Percentiles rank a stretch among this genome's conserved stretches.
Conservation (phyloP, 2,113 vertebrate genomes). For the Paralichthys olivaceus region DNA sequence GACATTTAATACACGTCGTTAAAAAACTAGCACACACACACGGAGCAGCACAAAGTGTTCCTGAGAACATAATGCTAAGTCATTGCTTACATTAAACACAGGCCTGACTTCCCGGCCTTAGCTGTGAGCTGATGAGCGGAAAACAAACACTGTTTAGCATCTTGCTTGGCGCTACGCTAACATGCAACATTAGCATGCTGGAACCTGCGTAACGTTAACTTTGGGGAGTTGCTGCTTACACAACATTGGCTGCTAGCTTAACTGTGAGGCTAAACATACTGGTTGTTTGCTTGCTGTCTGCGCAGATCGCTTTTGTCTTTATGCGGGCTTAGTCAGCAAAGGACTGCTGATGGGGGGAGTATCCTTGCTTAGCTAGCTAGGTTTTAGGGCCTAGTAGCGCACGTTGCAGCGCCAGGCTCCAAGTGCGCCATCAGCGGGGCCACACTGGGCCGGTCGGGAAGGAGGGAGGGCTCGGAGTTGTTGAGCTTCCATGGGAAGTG, state of each 20-base stretch:
- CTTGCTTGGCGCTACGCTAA: background rate
- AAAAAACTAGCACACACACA: slow-evolving; percentile 17
- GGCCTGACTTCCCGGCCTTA: background rate
- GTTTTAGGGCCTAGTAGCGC: slow-evolving; percentile 78
- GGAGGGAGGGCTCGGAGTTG: slow-evolving; percentile 40
- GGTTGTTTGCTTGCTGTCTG: slow-evolving; percentile 5
- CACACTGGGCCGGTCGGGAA: slow-evolving; percentile 11
- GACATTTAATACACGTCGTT: slow-evolving; percentile 49
- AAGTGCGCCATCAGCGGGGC: slow-evolving; percentile 71
- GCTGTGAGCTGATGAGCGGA: too few relatives aligned
- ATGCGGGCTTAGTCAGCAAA: slow-evolving; percentile 66
- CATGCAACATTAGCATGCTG: slow-evolving; percentile 13
- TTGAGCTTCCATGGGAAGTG: background rate
- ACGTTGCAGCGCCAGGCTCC: slow-evolving; percentile 60
- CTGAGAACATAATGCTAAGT: slow-evolving; percentile 5
- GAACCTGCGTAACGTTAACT: slow-evolving; percentile 23
- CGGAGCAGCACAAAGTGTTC: background rate
- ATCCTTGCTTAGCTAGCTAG: slow-evolving; percentile 67
- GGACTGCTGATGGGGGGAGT: slow-evolving; percentile 68
- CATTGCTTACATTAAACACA: slow-evolving; percentile 13
- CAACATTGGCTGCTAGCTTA: background rate
- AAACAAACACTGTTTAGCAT: background rate
- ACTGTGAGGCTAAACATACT: background rate
- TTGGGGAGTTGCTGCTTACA: slow-evolving; percentile 2
- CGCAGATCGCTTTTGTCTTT: slow-evolving; percentile 58